These are phyloP conservation scores for Bufotes viridis DNA, from an alignment of 2,797 vertebrate species.

Conservation along the genomic window DNA sequence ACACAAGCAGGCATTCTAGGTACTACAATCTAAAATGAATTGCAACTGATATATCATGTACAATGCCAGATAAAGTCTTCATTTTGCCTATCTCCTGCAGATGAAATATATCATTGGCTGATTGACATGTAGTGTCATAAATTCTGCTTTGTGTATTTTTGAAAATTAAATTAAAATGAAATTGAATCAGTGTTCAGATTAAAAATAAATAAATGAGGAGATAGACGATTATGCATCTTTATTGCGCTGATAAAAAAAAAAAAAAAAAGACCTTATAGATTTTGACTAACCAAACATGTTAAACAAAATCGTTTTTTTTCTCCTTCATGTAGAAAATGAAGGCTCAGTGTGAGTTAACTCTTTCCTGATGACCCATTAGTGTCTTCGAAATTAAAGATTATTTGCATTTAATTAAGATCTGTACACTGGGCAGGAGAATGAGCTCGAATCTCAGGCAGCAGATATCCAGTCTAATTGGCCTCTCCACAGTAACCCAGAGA, in stretches of 20 bases:
- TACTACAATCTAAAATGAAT: background rate
- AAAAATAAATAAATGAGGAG: conserved; percentile 2
- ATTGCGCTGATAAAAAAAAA: background rate
- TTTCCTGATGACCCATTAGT: conserved; percentile 30
- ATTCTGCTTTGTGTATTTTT: background rate
- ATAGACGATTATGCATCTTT: conserved; percentile 4
- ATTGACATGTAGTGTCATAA: background rate
- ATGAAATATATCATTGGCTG: background rate
- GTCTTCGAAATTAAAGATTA: conserved; percentile 58
- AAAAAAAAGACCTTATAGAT: background rate
- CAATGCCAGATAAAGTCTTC: background rate
- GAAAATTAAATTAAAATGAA: conserved; percentile 22
- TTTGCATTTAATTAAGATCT: conserved; percentile 61
- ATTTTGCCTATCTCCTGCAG: background rate
- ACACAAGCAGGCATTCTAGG: background rate
- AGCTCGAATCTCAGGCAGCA: conserved; percentile 18
- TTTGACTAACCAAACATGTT: background rate
- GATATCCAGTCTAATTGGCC: conserved; percentile 55
- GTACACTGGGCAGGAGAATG: conserved; percentile 31
- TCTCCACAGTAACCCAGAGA: conserved; percentile 49
- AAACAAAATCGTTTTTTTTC: background rate
- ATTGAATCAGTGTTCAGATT: conserved; percentile 18
- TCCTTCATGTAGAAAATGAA: conserved; percentile 18
- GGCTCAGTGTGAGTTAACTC: conserved; percentile 2
- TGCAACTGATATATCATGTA: background rate